Conservation (phyloP, 2,113 vertebrate genomes). For the Cyphomyrus discorhynchus region DNA sequence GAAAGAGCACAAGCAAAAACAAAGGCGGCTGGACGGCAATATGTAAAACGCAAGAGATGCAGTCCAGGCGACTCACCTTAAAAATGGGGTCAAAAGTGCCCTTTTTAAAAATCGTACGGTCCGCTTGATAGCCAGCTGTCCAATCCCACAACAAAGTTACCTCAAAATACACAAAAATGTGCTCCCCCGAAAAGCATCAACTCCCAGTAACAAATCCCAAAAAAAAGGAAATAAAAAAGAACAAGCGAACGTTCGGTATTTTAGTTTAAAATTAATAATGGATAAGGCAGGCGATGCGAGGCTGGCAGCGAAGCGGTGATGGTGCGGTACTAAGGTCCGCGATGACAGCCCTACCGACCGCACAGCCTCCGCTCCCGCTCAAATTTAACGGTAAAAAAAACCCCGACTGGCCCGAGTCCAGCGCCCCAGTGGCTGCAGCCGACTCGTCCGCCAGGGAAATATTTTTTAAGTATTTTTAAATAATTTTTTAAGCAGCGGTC, state of each 20-base stretch:
- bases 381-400: constrained; percentile 56
- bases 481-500: constrained; percentile 20
- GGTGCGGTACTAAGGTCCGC: neutral
- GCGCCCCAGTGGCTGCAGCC: neutral
- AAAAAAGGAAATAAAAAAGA: neutral
- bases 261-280: constrained; percentile 43
- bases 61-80: constrained; percentile 1
- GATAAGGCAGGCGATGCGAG: neutral
- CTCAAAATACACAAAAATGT: neutral
- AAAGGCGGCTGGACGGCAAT: neutral
- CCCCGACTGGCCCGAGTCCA: constrained; percentile 36
- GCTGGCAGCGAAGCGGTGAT: neutral
- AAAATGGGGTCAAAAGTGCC: constrained; percentile 2
- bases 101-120: neutral
- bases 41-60: neutral
- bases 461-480: constrained; percentile 34
- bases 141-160: neutral
- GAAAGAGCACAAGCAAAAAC: neutral
- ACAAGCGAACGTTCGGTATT: constrained; percentile 25
- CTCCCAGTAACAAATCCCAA: neutral
- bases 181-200: neutral
- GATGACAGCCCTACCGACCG: constrained; percentile 36
- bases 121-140: neutral
- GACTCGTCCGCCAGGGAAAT: constrained; percentile 4
- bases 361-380: constrained; percentile 64